Base-by-base conservation (phyloP, 2,888 invertebrate genomes). In the Clanis bilineata region DNA sequence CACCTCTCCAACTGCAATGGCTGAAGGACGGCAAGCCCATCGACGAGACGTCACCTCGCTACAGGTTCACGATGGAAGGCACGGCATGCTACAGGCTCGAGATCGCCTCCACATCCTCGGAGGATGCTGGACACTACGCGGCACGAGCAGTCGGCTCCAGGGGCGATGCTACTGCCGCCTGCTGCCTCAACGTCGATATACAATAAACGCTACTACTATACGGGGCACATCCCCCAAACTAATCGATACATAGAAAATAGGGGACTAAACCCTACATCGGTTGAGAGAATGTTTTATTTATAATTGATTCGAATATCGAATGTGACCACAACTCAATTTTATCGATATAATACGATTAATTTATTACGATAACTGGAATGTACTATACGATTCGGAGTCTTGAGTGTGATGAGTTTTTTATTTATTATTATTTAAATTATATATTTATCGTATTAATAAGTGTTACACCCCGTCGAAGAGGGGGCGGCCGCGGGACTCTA, bases 1-100 rank as follows among this genome's bases (percentile, higher is more conserved):
- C 94, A 77, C 94, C 95, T 72, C 90, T 95, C 70, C 94, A 95
- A 82, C 92, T 95, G 60, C 94, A 93, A 71, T 98, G 98, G 98
- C 93, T 97, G 79, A 98, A 98, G 93, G 98, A 98, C 93, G 97
- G 97, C 75, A 97, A 97, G 80, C 95, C 95, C 60, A 94, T 98
- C 72, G 96, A 97, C 81, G 97, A 98, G 81, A 93, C 93, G 25
- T 93, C 94, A 55, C 91, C 95, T 62, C 94, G 96, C 80, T 97
- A 96, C 85, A 95, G 95, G 79, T 96, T 97, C 88, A 96, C 95
- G 63, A 95, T 96, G 85, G 96, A 97, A 79, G 96, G 95, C 71
- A 95, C 95, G 71, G 95, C 95, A 73, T 94, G 95, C 67, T 97
- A 96, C 90, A 94, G 94, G 59, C 93, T 98, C 64, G 95, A 96